Percentiles rank a stretch among this genome's conserved stretches.
Evolutionary conservation across 1,140 invertebrate species (phyloP).

Genomic region (Dolichoris vasculosae): DNA sequence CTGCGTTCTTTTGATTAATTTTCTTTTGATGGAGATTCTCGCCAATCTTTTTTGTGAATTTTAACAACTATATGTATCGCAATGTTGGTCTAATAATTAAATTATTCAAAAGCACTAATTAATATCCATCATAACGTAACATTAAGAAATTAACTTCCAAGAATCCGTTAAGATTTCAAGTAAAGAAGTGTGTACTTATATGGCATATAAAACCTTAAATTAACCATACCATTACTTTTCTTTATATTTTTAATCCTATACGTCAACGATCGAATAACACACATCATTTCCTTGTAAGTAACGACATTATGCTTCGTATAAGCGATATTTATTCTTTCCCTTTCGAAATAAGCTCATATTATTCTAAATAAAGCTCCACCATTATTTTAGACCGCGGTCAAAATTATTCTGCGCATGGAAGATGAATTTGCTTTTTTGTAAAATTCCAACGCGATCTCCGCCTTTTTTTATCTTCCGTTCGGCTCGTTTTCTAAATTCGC

Average conservation of each 20-base stretch:
- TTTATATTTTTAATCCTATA: constrained; percentile 3
- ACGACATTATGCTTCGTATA: not conserved
- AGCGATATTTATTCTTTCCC: constrained; percentile 14
- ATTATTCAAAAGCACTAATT: not conserved
- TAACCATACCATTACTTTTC: constrained; percentile 3
- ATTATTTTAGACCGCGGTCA: constrained; percentile 6
- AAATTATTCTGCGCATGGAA: not conserved
- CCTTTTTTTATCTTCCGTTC: not conserved
- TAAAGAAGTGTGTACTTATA: not conserved
- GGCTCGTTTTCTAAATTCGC: not conserved
- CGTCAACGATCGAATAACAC: constrained; percentile 36
- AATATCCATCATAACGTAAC: not conserved
- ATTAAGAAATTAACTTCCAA: not conserved
- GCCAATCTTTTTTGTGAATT: not conserved
- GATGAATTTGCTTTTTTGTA: not conserved
- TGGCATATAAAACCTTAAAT: not conserved
- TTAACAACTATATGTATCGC: not conserved
- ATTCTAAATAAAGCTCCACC: constrained; percentile 18
- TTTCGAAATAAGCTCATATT: not conserved
- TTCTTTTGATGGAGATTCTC: not conserved
- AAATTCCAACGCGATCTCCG: not conserved
- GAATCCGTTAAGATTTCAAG: constrained; percentile 4
- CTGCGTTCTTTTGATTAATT: not conserved
- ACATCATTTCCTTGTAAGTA: constrained; percentile 8
- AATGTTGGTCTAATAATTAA: not conserved